phyloP scores from a whole-genome alignment of 35 echinoderm and acorn worm species.

The Anneissia japonica region DNA sequence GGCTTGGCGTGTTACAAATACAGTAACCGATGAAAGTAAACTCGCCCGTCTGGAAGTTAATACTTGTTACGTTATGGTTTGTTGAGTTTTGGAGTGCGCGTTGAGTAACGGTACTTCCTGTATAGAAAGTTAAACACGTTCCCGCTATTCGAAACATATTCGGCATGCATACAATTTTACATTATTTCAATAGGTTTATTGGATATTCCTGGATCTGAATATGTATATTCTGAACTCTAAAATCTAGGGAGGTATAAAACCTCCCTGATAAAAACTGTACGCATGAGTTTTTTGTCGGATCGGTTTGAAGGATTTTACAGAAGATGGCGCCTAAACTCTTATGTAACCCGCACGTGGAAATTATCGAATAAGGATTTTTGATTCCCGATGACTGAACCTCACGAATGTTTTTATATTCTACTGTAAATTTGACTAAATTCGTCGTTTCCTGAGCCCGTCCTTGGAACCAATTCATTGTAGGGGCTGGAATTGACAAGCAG shows the following conservation, averaged over 20 bases:
- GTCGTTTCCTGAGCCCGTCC: background rate
- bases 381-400: background rate
- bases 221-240: no score
- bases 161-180: no score
- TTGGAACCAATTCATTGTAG: background rate
- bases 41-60: background rate
- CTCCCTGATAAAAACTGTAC: no score
- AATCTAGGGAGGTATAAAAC: no score
- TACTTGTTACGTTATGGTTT: background rate
- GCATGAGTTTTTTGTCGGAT: no score
- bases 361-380: background rate
- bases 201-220: no score
- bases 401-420: background rate
- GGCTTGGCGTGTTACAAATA: background rate
- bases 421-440: background rate
- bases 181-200: no score
- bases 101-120: background rate
- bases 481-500: background rate
- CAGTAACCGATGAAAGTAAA: background rate
- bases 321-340: no score
- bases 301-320: no score
- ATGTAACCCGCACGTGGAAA: background rate
- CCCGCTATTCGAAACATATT: background rate
- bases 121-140: background rate
- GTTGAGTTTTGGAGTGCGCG: background rate